These are phyloP conservation scores for Bergia sp. DNA, from an alignment of 92 coral and sea anemone species.

Conservation along the genomic window DNA sequence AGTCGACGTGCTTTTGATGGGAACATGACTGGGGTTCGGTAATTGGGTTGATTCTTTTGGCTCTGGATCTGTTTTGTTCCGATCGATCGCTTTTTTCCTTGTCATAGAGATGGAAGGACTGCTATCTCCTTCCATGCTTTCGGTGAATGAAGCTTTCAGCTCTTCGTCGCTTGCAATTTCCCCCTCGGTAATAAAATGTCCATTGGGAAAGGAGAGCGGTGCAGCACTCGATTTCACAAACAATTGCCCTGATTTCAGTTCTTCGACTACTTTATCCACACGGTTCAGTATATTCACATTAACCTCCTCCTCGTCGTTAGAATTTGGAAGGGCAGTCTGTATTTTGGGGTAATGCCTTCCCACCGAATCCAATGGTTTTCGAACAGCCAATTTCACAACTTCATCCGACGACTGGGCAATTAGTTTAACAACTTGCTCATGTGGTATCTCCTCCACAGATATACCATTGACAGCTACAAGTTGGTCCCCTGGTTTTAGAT, in stretches of 20 bases:
- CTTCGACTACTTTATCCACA: slow-evolving; percentile 94
- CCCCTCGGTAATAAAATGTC: slow-evolving; percentile 66
- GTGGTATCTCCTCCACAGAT: slow-evolving; percentile 77
- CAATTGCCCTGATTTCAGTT: slow-evolving; percentile 78
- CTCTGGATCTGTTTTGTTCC: slow-evolving; percentile 50
- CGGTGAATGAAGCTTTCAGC: slow-evolving; percentile 82
- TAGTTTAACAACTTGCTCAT: slow-evolving; percentile 89
- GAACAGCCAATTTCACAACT: slow-evolving; percentile 73
- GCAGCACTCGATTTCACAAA: slow-evolving; percentile 60
- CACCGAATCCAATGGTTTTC: slow-evolving; percentile 54
- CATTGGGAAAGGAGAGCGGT: slow-evolving; percentile 57
- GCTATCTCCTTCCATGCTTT: slow-evolving; percentile 69
- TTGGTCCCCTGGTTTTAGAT: slow-evolving; percentile 91
- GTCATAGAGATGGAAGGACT: slow-evolving; percentile 57
- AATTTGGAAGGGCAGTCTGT: slow-evolving; percentile 52
- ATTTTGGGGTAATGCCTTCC: slow-evolving; percentile 36
- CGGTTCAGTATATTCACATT: slow-evolving; percentile 75
- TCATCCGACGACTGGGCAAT: slow-evolving; percentile 86
- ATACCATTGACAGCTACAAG: slow-evolving; percentile 85
- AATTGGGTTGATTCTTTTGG: slow-evolving; percentile 54
- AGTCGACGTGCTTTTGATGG: slow-evolving; percentile 46
- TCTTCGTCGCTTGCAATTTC: slow-evolving; percentile 96
- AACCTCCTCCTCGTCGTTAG: slow-evolving; percentile 54
- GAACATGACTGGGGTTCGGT: slow-evolving; percentile 62
- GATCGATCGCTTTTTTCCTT: slow-evolving; percentile 63